Evolutionary conservation across 92 coral and sea anemone genomes (phyloP).

Genomic region (Heliopora coerulea): DNA sequence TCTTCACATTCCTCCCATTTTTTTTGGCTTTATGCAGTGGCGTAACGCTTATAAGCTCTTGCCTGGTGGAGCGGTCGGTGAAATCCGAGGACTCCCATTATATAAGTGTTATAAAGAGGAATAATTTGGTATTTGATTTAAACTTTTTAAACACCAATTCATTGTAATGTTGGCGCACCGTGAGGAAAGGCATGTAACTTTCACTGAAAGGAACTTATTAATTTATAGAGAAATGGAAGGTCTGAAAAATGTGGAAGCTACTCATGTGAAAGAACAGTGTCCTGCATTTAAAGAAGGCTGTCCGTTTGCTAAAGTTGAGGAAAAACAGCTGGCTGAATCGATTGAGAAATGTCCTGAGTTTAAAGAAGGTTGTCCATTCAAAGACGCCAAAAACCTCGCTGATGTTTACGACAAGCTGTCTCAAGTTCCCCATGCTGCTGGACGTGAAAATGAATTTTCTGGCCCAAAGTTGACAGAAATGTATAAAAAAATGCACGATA

Average conservation of each 20-base stretch:
- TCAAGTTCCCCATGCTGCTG: constrained; percentile 62
- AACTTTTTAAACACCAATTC: too few relatives aligned
- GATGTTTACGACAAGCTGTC: constrained; percentile 75
- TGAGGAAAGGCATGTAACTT: too few relatives aligned
- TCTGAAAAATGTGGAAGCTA: constrained; percentile 49
- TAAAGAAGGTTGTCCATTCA: constrained; percentile 83
- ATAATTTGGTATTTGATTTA: too few relatives aligned
- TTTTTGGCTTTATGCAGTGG: too few relatives aligned
- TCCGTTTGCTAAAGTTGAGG: constrained; percentile 67
- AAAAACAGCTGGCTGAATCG: constrained; percentile 55
- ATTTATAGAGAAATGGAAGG: background rate
- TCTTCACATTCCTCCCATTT: too few relatives aligned
- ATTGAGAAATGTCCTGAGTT: constrained; percentile 74
- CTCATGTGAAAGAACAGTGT: constrained; percentile 71
- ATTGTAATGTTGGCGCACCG: too few relatives aligned
- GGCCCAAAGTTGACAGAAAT: constrained; percentile 75
- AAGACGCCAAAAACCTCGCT: constrained; percentile 62
- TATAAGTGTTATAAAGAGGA: too few relatives aligned
- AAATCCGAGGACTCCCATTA: too few relatives aligned
- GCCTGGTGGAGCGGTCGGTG: too few relatives aligned
- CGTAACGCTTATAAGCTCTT: too few relatives aligned
- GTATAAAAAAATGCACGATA: constrained; percentile 64
- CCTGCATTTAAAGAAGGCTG: constrained; percentile 93
- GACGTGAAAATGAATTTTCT: constrained; percentile 70
- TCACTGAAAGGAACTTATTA: too few relatives aligned